These are phyloP conservation scores for Eretmocerus hayati DNA, from an alignment of 2,888 invertebrate species.

Conservation along the genomic window DNA sequence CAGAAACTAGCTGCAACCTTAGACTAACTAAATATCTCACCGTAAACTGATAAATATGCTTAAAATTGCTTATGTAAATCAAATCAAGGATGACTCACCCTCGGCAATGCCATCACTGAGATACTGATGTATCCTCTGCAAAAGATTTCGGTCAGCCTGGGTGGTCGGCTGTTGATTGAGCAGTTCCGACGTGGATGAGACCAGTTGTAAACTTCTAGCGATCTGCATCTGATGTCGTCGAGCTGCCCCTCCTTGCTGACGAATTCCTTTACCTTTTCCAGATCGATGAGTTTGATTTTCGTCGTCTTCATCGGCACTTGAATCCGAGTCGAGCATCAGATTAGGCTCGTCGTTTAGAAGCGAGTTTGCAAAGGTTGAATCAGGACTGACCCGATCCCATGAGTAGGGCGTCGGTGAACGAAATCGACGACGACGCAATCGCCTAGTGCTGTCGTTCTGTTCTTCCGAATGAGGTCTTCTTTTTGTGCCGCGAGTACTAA, in stretches of 20 bases:
- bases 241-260: no score
- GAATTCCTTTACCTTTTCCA: no score
- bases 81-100: conserved; percentile 24
- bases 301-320: no score
- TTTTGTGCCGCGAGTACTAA: not conserved
- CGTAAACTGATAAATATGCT: not conserved
- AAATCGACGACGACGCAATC: not conserved
- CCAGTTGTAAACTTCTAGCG: no score
- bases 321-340: no score
- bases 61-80: not conserved
- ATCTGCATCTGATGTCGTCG: no score
- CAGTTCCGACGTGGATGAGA: not conserved
- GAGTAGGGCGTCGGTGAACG: conserved; percentile 17
- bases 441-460: no score
- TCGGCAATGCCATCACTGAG: conserved; percentile 32
- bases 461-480: not conserved
- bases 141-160: conserved; percentile 22
- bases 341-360: no score
- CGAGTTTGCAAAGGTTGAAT: no score
- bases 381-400: conserved; percentile 4
- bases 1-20: no score
- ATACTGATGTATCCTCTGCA: conserved; percentile 33
- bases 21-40: no score
- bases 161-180: not conserved
- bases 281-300: no score